Evolutionary conservation across 2,113 vertebrate species (phyloP).

Genomic region (Cyprinodon variegatus): DNA sequence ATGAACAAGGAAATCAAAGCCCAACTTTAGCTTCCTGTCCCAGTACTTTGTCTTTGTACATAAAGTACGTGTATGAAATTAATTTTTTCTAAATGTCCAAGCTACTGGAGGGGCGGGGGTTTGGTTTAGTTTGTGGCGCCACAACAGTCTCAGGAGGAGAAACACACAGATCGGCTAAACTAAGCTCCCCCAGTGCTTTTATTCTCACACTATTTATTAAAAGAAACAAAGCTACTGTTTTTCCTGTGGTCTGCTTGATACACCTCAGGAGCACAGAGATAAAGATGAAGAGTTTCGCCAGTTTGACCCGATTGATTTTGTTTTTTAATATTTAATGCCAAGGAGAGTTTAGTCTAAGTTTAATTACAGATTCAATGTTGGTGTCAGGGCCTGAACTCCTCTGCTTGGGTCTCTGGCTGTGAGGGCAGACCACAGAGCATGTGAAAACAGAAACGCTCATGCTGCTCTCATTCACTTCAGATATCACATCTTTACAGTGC

Average conservation of each 20-base stretch:
- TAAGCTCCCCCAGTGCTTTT: conserved; percentile 53
- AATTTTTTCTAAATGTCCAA: conserved; percentile 44
- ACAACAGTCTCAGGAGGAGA: conserved; percentile 24
- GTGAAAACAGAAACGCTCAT: conserved; percentile 65
- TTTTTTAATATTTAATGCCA: conserved; percentile 37
- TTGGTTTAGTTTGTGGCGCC: conserved; percentile 38
- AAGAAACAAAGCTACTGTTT: conserved; percentile 59
- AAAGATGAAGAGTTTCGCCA: conserved; percentile 19
- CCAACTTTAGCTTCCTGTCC: conserved; percentile 62
- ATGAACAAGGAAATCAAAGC: background rate
- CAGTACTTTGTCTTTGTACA: conserved; percentile 53
- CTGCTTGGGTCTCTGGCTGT: conserved; percentile 27
- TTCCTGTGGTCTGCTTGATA: conserved; percentile 62
- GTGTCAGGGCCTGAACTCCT: background rate
- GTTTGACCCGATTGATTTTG: background rate
- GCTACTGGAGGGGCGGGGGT: conserved; percentile 31
- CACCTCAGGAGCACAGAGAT: conserved; percentile 41
- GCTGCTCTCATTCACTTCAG: conserved; percentile 64
- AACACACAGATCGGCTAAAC: conserved; percentile 21
- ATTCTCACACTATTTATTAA: conserved; percentile 57
- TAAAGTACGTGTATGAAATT: conserved; percentile 43
- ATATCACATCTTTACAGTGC: conserved; percentile 37
- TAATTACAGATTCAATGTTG: background rate
- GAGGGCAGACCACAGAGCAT: conserved; percentile 65
- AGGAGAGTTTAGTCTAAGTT: conserved; percentile 34